phyloP scores from a whole-genome alignment of 2,797 vertebrate genomes.

The Falco cherrug region DNA sequence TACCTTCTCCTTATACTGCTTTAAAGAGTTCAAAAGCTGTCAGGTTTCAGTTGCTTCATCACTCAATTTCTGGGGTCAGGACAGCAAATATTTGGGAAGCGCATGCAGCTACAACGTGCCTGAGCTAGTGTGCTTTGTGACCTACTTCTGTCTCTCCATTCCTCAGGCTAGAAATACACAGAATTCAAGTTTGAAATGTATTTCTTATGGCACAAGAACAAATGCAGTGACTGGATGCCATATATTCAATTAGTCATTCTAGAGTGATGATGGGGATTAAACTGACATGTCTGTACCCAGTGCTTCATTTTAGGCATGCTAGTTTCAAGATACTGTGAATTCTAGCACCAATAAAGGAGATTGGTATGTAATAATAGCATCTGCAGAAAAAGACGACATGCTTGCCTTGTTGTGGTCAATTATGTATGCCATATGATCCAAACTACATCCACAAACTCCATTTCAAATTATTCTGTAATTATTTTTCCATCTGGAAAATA shows the following conservation, averaged over 20 bases:
- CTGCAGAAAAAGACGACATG: background rate
- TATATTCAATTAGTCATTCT: background rate
- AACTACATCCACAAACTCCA: background rate
- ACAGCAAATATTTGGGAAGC: background rate
- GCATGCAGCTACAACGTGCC: background rate
- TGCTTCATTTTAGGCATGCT: background rate
- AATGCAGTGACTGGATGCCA: background rate
- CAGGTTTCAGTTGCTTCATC: background rate
- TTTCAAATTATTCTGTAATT: background rate
- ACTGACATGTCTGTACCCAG: background rate
- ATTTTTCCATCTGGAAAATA: background rate
- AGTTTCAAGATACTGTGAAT: background rate
- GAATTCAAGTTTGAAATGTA: background rate
- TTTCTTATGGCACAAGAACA: constrained; percentile 20
- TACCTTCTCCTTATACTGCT: background rate
- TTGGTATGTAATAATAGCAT: background rate
- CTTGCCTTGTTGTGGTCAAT: background rate
- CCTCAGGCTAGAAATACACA: background rate
- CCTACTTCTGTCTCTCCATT: constrained; percentile 31
- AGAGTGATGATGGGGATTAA: background rate
- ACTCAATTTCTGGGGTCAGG: background rate
- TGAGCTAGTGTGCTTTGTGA: constrained; percentile 4
- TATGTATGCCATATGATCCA: background rate
- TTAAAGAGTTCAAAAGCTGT: background rate
- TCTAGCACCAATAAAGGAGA: background rate